Evolutionary conservation across 2,888 invertebrate genomes (phyloP).

Genomic region (Neoscelio sp.): DNA sequence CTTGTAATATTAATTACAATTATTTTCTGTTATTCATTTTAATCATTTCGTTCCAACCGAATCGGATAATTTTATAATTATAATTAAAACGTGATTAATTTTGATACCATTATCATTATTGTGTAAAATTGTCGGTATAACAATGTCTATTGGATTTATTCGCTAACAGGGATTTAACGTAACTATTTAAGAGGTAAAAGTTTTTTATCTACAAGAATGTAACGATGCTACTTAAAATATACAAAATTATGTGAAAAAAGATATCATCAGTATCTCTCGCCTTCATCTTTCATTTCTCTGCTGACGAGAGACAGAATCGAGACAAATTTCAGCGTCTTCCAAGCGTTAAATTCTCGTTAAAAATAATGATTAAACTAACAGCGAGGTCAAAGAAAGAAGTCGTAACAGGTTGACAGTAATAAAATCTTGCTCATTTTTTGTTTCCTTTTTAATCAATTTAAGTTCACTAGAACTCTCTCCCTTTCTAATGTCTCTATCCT

Average conservation of each 20-base stretch:
- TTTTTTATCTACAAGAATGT: neutral
- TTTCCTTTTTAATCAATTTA: neutral
- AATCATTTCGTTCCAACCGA: neutral
- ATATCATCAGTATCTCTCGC: conserved; percentile 15
- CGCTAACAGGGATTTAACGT: too few relatives aligned
- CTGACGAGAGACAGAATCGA: conserved; percentile 23
- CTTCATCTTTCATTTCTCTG: conserved; percentile 32
- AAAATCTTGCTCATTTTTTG: conserved; percentile 8
- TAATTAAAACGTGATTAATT: neutral
- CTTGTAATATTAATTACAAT: neutral
- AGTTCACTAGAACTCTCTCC: conserved; percentile 9
- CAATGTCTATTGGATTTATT: neutral
- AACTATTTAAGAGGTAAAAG: too few relatives aligned
- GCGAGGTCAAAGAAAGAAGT: conserved; percentile 26
- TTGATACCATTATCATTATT: neutral
- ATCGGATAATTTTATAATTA: neutral
- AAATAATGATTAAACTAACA: conserved; percentile 45
- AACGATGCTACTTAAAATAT: conserved; percentile 13
- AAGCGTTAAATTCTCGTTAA: conserved; percentile 51
- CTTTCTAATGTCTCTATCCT: neutral
- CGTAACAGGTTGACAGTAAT: conserved; percentile 16
- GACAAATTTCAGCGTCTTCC: conserved; percentile 29
- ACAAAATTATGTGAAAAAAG: conserved; percentile 17
- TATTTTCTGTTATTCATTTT: conserved; percentile 2
- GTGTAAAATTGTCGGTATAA: too few relatives aligned